Conservation (phyloP, 2,113 vertebrate species). For the Lampris incognitus region DNA sequence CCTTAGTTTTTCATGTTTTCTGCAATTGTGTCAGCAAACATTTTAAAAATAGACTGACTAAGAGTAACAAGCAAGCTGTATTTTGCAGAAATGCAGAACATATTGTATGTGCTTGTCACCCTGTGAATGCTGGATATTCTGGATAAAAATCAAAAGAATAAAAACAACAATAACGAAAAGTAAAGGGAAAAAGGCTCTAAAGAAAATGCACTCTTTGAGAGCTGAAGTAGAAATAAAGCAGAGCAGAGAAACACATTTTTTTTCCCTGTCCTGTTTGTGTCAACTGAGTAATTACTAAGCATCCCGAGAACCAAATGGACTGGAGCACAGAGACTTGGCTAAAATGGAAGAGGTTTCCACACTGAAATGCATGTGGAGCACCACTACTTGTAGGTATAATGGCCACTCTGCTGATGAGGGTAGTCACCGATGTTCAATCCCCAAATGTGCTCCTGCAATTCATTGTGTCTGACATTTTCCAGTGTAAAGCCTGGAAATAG, state of each 20-base stretch:
- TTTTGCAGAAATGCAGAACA: no score
- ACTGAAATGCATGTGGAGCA: slow-evolving; percentile 67
- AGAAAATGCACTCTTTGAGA: slow-evolving; percentile 7
- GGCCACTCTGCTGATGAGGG: slow-evolving; percentile 49
- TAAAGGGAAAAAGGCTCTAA: not conserved
- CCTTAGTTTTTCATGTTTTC: no score
- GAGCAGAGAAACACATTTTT: not conserved
- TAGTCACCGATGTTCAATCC: slow-evolving; percentile 43
- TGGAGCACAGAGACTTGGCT: slow-evolving; percentile 37
- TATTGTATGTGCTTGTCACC: no score
- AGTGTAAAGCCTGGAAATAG: slow-evolving; percentile 24
- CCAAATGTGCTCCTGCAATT: slow-evolving; percentile 25
- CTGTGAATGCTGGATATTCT: no score
- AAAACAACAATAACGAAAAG: not conserved
- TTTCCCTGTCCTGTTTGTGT: slow-evolving; percentile 26
- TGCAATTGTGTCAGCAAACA: no score
- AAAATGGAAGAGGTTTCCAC: slow-evolving; percentile 54
- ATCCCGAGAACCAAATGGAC: slow-evolving; percentile 28
- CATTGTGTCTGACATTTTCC: slow-evolving; percentile 34
- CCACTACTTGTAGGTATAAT: slow-evolving; percentile 46
- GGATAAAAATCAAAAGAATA: no score
- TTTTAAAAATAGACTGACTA: no score
- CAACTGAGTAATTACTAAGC: slow-evolving; percentile 40
- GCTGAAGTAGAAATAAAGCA: slow-evolving; percentile 16
- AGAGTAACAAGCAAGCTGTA: no score